Evolutionary conservation across 2,888 invertebrate genomes (phyloP), one percentile per base, ranked within the genome.

Genomic region (Troides helena): DNA sequence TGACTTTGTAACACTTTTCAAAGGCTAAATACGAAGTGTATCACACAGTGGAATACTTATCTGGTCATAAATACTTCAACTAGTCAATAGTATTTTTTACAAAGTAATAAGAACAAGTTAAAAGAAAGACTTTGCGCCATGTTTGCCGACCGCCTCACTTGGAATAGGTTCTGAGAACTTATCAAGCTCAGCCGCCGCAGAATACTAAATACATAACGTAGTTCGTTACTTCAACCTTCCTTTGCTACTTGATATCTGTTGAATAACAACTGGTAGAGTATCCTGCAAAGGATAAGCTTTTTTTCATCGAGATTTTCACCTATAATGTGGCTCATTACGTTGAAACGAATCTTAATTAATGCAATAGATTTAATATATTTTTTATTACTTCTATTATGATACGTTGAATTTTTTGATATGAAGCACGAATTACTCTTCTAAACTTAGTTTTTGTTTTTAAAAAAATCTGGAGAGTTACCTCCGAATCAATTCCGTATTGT

Each of bases 141-240:
- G 72, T 72, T 72, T 69, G 69, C 72, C 72, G 69, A 64, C 65
- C 65, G 73, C 61, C 61, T 66, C 68, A 63, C 68, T 65, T 43
- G 67, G 69, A 71, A 76, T 74, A 78, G 77, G 82, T 89, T 89
- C 89, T 83, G 79, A 84, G 89, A 90, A 89, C 81, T 78, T 77
- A 76, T 79, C 76, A 81, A 80, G 78, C 77, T 76, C 76, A 75
- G 78, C 78, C 78, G 76, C 77, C 74, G 75, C 78, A 76, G 89
- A 88, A 90, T 90, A 88, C 80, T 80, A 89, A 89, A 76, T 81
- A 81, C 77, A 79, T 83, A 82, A 81, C 83, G 82, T 81, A 78
- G 79, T 78, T 76, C 80, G 82, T 84, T 80, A 78, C 79, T 78
- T 77, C 80, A 83, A 84, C 84, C 87, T 88, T 87, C 75, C 75